Evolutionary conservation across 2,113 vertebrate species (phyloP).

Genomic region (Hemichromis elongatus): DNA sequence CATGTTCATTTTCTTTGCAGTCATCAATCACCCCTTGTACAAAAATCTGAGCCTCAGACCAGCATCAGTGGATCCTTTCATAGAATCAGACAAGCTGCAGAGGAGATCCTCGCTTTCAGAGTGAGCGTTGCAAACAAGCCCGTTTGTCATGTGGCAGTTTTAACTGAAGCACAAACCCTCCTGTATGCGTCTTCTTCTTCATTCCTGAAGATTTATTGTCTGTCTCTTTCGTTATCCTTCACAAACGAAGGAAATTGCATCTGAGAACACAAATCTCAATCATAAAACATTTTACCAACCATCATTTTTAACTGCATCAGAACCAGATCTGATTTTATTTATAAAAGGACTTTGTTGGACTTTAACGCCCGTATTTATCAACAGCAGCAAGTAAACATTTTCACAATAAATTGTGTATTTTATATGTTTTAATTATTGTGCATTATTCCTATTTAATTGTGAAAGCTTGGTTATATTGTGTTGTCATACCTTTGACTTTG

Average conservation of each 20-base stretch:
- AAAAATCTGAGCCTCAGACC: slow-evolving; percentile 59
- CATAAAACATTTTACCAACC: background rate
- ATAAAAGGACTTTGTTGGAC: background rate
- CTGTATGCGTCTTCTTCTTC: slow-evolving; percentile 57
- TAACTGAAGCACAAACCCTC: slow-evolving; percentile 63
- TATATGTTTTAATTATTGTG: background rate
- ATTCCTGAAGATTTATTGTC: slow-evolving; percentile 21
- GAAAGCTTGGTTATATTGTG: background rate
- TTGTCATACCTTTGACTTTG: background rate
- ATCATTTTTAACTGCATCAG: background rate
- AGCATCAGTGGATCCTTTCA: slow-evolving; percentile 43
- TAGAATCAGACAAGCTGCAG: background rate
- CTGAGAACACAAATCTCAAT: background rate
- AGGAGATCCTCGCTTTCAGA: slow-evolving; percentile 40
- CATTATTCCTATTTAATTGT: background rate
- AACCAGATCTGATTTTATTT: background rate
- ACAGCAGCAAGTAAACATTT: background rate
- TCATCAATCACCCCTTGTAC: background rate
- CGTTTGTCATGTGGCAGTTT: slow-evolving; percentile 59
- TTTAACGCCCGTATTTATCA: background rate
- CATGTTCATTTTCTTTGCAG: background rate
- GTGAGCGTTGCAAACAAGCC: slow-evolving; percentile 66
- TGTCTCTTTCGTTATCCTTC: background rate
- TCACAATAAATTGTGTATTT: background rate
- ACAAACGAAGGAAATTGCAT: slow-evolving; percentile 1